These are phyloP conservation scores for Egretta garzetta DNA, from an alignment of 2,113 vertebrate genomes.

Conservation along the genomic window DNA sequence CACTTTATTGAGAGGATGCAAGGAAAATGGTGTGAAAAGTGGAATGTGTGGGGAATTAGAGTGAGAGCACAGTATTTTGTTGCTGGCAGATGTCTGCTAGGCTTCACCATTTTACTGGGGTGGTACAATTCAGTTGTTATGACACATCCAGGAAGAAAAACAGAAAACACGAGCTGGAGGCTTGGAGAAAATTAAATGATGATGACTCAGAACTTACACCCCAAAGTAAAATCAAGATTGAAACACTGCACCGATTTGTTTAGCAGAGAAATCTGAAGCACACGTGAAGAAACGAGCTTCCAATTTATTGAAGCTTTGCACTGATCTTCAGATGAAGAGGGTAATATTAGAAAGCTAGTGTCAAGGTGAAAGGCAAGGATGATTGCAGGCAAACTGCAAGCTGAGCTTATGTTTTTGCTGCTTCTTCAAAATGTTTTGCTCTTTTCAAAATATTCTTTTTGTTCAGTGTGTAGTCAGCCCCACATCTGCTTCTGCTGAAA, in stretches of 20 bases:
- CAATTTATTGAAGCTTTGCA: not conserved
- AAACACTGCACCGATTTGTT: not conserved
- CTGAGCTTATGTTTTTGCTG: not conserved
- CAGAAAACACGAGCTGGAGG: conserved; percentile 54
- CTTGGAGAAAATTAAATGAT: conserved; percentile 47
- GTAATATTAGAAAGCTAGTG: not conserved
- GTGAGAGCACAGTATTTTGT: conserved; percentile 36
- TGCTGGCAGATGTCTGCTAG: conserved; percentile 54
- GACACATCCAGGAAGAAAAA: conserved; percentile 64
- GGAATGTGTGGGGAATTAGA: conserved; percentile 49
- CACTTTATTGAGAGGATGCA: conserved; percentile 23
- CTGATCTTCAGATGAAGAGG: not conserved
- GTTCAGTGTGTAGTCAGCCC: not conserved
- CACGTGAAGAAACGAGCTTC: not conserved
- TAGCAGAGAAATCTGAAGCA: not conserved
- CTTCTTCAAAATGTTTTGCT: not conserved
- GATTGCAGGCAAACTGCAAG: not conserved
- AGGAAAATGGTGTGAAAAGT: conserved; percentile 48
- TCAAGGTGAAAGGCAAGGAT: not conserved
- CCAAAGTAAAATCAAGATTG: conserved; percentile 39
- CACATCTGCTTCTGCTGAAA: conserved; percentile 58
- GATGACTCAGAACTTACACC: conserved; percentile 61
- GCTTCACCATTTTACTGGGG: conserved; percentile 37
- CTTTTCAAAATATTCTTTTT: conserved; percentile 8
- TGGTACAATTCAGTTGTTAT: conserved; percentile 53